phyloP scores from a whole-genome alignment of 1,140 invertebrate genomes.

The Tetranychus urticae region DNA sequence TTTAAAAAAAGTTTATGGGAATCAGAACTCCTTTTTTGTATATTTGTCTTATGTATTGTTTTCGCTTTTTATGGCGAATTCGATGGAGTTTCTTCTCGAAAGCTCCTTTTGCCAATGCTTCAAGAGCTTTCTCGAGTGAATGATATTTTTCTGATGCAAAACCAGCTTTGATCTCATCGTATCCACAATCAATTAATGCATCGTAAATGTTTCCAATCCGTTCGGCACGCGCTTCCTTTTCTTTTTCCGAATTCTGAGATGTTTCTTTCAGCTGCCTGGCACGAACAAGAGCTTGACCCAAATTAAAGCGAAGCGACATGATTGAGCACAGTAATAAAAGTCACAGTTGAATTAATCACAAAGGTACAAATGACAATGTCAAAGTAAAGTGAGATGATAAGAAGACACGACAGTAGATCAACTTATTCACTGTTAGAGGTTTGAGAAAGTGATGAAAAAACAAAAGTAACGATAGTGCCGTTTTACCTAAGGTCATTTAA shows the following conservation, averaged over 20 bases:
- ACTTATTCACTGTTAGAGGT: too few species aligned
- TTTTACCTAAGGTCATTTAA: too few species aligned
- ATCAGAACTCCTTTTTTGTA: too few species aligned
- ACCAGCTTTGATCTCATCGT: not conserved
- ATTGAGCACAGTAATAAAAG: not conserved
- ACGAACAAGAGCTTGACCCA: not conserved
- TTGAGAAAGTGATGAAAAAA: too few species aligned
- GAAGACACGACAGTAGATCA: too few species aligned
- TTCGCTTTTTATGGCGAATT: too few species aligned
- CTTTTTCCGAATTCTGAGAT: not conserved
- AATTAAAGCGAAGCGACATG: not conserved
- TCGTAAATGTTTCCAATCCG: not conserved
- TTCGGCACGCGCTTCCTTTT: not conserved
- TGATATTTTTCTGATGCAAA: not conserved
- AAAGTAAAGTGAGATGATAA: not conserved
- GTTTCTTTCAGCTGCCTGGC: not conserved
- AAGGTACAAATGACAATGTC: not conserved
- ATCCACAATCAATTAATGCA: not conserved
- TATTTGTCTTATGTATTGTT: too few species aligned
- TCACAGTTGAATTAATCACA: not conserved
- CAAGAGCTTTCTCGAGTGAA: not conserved
- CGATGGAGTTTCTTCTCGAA: not conserved
- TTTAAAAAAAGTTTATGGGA: too few species aligned
- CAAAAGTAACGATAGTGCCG: too few species aligned
- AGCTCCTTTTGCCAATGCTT: not conserved